These are phyloP conservation scores for Zapus hudsonius DNA, from an alignment of 2,113 vertebrate genomes.

Conservation along the genomic window DNA sequence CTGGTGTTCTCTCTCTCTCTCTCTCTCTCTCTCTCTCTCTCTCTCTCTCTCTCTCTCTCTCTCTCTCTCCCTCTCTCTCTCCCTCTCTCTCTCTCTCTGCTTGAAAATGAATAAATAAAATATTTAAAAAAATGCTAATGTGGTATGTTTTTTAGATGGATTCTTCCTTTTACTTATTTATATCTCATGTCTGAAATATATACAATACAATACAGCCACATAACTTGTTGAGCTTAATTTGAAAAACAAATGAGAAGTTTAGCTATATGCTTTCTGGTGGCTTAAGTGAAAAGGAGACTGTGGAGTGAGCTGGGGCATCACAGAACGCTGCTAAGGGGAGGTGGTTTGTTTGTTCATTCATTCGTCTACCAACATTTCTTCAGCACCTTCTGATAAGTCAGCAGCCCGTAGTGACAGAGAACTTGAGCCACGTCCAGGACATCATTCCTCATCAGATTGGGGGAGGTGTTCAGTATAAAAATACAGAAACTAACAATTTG, in stretches of 20 bases:
- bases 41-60: too few relatives aligned
- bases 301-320: neutral
- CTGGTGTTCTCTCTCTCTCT: too few relatives aligned
- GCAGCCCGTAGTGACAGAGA: slow-evolving; percentile 1
- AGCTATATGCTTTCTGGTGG: neutral
- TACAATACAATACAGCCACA: neutral
- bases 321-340: neutral
- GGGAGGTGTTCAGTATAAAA: slow-evolving; percentile 22
- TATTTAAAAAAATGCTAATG: neutral
- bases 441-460: neutral
- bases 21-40: too few relatives aligned
- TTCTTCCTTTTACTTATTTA: neutral
- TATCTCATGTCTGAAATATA: slow-evolving; percentile 1
- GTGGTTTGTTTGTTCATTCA: neutral
- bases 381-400: neutral
- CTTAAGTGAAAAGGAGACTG: slow-evolving; percentile 18
- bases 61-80: too few relatives aligned
- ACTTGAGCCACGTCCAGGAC: neutral
- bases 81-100: too few relatives aligned
- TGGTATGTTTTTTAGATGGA: slow-evolving; percentile 32
- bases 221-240: neutral
- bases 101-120: too few relatives aligned
- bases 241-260: slow-evolving; percentile 7
- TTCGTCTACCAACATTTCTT: slow-evolving; percentile 41
- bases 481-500: slow-evolving; percentile 26